These are phyloP conservation scores for Pogonocherus hispidulus DNA, from an alignment of 2,888 invertebrate species.

Conservation along the genomic window DNA sequence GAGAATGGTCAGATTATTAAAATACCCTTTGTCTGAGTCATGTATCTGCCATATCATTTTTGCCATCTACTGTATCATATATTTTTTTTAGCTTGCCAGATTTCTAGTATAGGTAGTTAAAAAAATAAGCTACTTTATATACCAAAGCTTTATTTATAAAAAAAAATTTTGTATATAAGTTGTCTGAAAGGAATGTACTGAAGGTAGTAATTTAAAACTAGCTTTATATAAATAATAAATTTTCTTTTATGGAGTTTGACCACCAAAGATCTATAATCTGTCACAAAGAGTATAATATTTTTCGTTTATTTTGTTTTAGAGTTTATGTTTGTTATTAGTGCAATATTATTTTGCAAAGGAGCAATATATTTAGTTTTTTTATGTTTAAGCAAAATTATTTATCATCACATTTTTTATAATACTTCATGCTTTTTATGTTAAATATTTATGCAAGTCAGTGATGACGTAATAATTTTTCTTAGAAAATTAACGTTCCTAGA, in stretches of 20 bases:
- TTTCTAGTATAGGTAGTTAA: background rate
- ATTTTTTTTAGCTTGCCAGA: constrained; percentile 22
- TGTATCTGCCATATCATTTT: too few species aligned
- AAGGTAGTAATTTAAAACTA: constrained; percentile 15
- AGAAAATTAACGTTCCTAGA: constrained; percentile 12
- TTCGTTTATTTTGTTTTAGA: constrained; percentile 26
- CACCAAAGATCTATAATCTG: constrained; percentile 34
- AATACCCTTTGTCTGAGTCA: too few species aligned
- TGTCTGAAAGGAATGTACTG: constrained; percentile 19
- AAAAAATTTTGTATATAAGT: constrained; percentile 1
- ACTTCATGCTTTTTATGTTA: background rate
- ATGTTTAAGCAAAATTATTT: constrained; percentile 16
- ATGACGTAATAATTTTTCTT: constrained; percentile 18
- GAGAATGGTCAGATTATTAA: background rate
- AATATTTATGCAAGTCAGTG: background rate
- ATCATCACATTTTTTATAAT: constrained; percentile 1
- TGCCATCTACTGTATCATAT: constrained; percentile 3
- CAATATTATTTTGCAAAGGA: constrained; percentile 19
- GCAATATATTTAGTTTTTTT: constrained; percentile 10
- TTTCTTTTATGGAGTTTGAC: constrained; percentile 19
- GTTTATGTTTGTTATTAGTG: constrained; percentile 29
- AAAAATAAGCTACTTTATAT: constrained; percentile 11
- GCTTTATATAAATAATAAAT: constrained; percentile 24
- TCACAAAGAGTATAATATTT: constrained; percentile 26
- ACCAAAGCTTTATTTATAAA: constrained; percentile 31